Base-by-base conservation (phyloP, 1,140 invertebrate species). In the Habropoda laboriosa region DNA sequence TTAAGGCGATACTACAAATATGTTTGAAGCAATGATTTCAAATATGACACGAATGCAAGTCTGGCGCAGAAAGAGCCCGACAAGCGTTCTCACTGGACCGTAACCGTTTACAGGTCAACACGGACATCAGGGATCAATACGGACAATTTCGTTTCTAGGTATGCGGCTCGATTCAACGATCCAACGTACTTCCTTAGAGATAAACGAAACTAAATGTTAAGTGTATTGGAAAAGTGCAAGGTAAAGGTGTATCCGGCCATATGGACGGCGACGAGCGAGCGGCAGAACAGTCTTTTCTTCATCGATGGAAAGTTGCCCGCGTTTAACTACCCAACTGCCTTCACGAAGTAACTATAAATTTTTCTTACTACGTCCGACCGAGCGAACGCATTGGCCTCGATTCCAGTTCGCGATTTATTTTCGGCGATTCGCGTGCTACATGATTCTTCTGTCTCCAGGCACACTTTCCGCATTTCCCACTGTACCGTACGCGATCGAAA, bases 311-410 rank as follows among this genome's bases (percentile, higher is more conserved):
- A 60, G 71, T 24, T 53, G 18, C 24, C 16, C 60, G 42, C 38
- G 35, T 45, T 84, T 61, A 64, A 58, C 64, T 67, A 30, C 13
- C 47, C 68, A 27, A 16, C 38, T 40, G 8, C 61, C 16, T 57
- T 24, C 58, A 53, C 55, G 45, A 38, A 45, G 55, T 30, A 30
- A 45, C 60, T 27, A 85, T 80, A 45, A 70, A 83, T 80, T 85
- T 85, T 80, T 80, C 60, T 45, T 61, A 78, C 42, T 21, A n/a
- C 7, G 24, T 21, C 16, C 27, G 13, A 10, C 27, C 13, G 13
- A 32, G 16, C 78, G 72, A 76, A 18, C 73, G 53, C 66, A 76
- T 81, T 81, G 61, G 30, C n/a, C 60, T 30, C 57, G 45, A 63
- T 61, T 60, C 60, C 6, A 35, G 40, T 18, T 51, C 47, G n/a